Base-by-base conservation (phyloP, 2,888 invertebrate species). In the Tortrix viridana region DNA sequence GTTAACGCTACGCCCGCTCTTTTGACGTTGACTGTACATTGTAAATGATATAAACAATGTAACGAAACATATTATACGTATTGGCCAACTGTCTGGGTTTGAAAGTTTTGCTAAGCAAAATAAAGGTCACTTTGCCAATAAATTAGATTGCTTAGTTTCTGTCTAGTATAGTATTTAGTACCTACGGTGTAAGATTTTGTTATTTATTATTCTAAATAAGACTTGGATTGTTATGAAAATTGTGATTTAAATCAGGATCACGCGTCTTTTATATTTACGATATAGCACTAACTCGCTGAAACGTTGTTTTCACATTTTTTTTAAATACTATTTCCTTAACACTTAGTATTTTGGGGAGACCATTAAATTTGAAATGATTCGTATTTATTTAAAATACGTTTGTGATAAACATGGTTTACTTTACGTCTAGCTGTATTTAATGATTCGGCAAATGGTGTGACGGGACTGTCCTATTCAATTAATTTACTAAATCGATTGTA, bases 121-220 rank as follows among this genome's bases (percentile, higher is more conserved):
- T 68, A 57, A 64, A 69, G 66, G 67, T 74, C 75, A 73, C 80
- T 85, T 85, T 82, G 85, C 83, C 85, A 85, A 86, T 85, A 74
- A 41, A 68, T 74, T 84, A 84, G 83, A 77, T 84, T 76, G 85
- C 88, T 87, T 89, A 86, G 87, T 86, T 83, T 85, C 79, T 81
- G 80, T 85, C 79, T 89, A 89, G 84, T 69, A 68, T 86, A 88
- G 84, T 74, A 70, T 82, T 81, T 77, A 74, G 72, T 83, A 32
- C 32, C 32, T 32, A 78, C 60, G 69, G 76, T 83, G 73, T 89
- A 89, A 89, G 87, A 79, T 87, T 90, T 89, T 89, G 90, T 90
- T 90, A 90, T 90, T 90, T 90, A 90, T 88, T 89, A 85, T 87
- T 84, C 85, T 89, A 88, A 80, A 82, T 77, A 84, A 87, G 88